Conservation (phyloP, 2,113 vertebrate genomes). For the Chroicocephalus ridibundus region DNA sequence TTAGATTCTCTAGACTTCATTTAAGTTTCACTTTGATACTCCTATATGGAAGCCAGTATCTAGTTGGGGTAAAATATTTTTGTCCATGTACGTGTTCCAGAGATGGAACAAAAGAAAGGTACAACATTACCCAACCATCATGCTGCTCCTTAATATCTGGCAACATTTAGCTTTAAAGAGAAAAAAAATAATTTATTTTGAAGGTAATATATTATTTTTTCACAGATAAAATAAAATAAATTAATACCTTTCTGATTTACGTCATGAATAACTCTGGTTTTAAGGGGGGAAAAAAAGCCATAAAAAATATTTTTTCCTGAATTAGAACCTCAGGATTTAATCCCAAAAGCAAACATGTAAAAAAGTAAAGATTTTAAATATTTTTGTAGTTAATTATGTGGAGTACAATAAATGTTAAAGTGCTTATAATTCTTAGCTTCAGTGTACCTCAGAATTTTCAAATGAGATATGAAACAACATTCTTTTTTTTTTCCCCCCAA, state of each 20-base stretch:
- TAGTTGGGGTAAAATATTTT: neutral
- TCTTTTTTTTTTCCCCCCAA: neutral
- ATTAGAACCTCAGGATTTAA: neutral
- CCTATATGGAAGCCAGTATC: neutral
- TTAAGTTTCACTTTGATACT: neutral
- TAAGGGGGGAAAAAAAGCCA: rapidly evolving
- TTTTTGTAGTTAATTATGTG: neutral
- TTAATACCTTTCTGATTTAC: neutral
- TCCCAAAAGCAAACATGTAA: neutral
- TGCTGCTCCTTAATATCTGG: neutral
- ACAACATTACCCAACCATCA: neutral
- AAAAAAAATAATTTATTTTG: neutral
- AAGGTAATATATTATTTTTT: neutral
- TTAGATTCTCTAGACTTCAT: neutral
- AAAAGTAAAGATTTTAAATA: neutral
- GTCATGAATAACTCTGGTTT: neutral
- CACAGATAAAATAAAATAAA: neutral
- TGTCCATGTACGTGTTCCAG: rapidly evolving
- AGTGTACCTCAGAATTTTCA: neutral
- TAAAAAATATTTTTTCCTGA: neutral
- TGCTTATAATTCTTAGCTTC: neutral
- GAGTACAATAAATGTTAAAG: neutral
- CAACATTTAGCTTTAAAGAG: neutral
- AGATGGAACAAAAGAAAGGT: neutral
- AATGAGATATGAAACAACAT: neutral